Base-by-base conservation (phyloP, 2,113 vertebrate species). In the Forbesichthys agassizii region DNA sequence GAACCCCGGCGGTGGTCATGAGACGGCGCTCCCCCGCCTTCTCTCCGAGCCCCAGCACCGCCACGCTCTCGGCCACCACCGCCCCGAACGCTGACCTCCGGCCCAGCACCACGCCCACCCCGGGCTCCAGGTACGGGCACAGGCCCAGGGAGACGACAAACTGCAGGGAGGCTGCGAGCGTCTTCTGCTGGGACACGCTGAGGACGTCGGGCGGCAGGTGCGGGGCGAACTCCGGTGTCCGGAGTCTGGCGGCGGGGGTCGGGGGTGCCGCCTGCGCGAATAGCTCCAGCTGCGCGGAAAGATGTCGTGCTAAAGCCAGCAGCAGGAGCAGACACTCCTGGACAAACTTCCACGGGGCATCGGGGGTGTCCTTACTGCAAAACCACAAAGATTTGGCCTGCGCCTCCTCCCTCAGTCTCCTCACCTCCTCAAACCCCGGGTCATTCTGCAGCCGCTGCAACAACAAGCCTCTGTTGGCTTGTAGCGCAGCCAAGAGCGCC, bases 141-240 rank as follows among this genome's bases (percentile, higher is more conserved):
- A 98, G 84, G 1, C 95, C 95, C 59, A 97, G 78, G 4, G 89
- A 94, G 42, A 95, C 89, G 0, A 94, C 92, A 68, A 96, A 95
- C 84, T 97, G 96, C 58, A 96, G 81, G 10, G 79, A 91, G 0
- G 88, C 78, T 36, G 86, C 82, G 1, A 98, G 84, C 0, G 86
- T 91, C 78, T 91, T 94, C 86, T 95, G 93, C 79, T 98, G 95
- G 3, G 80, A 68, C 56, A 96, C 69, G 10, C 95, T 95, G 5
- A 98, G 94, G 0, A 95, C 91, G 16, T 97, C 96, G 0, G 96
- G 95, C 14, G 94, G 91, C n/a, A 96, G 79, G 3, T 91, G 75
- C 1, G 95, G 95, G 5, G 95, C 94, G 9, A 79, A 83, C 53
- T 94, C 95, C 0, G 93, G 86, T 5, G 87, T 89, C 48, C 59